Conservation (phyloP, 2,113 vertebrate species). For the Cairina moschata region DNA sequence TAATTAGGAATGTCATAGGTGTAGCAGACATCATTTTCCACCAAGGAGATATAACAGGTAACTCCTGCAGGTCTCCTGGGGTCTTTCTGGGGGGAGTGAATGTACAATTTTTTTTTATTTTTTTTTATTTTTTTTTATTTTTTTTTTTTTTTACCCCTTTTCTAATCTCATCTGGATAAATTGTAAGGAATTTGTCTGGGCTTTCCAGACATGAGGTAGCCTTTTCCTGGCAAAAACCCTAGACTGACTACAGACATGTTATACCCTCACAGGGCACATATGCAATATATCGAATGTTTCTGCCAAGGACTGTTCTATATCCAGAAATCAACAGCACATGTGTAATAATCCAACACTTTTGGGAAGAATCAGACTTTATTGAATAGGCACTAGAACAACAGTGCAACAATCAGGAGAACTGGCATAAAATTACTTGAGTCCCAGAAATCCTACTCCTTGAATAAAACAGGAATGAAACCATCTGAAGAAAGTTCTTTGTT, state of each 20-base stretch:
- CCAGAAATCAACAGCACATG: slow-evolving; percentile 51
- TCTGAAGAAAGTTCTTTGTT: neutral
- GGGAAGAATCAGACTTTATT: neutral
- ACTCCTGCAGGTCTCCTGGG: neutral
- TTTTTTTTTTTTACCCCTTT: neutral
- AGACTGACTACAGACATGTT: slow-evolving; percentile 63
- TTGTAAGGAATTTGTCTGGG: slow-evolving; percentile 57
- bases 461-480: neutral
- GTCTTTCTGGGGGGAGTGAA: neutral
- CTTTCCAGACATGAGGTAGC: slow-evolving; percentile 71
- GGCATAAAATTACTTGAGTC: neutral
- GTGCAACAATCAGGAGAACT: neutral
- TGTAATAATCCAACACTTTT: slow-evolving; percentile 33
- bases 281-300: slow-evolving; percentile 31
- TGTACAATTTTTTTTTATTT: neutral
- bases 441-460: neutral
- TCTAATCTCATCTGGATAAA: slow-evolving; percentile 64
- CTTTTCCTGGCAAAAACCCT: slow-evolving; percentile 68
- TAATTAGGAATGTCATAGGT: neutral
- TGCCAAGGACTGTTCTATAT: slow-evolving; percentile 43
- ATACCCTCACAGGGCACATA: slow-evolving; percentile 66
- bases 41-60: neutral
- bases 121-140: neutral
- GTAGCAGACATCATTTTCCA: neutral
- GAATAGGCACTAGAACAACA: neutral